Conservation (phyloP, 2,797 vertebrate species). For the Acipenser transmontanus region DNA sequence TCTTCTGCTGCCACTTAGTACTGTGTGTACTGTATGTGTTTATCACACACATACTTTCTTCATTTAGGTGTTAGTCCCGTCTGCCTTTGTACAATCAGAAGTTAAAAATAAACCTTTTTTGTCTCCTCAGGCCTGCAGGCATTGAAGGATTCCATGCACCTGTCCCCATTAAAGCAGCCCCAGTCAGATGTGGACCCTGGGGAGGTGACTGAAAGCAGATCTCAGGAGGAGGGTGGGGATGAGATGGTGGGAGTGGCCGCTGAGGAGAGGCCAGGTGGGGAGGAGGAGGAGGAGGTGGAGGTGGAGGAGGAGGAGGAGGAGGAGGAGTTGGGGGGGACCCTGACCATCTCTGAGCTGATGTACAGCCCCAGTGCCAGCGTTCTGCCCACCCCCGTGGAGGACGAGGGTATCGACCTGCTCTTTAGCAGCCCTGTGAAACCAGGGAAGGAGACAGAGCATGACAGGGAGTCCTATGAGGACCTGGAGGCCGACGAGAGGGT, state of each 20-base stretch:
- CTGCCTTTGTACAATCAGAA: too few relatives aligned
- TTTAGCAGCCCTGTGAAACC: conserved; percentile 77
- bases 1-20: too few relatives aligned
- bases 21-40: too few relatives aligned
- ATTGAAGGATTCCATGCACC: conserved; percentile 50
- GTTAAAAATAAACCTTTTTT: neutral
- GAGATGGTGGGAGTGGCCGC: conserved; percentile 46
- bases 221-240: conserved; percentile 36
- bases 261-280: conserved; percentile 22
- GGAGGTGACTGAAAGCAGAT: conserved; percentile 38
- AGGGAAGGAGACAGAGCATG: conserved; percentile 79
- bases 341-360: conserved; percentile 83
- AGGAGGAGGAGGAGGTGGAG: conserved; percentile 45
- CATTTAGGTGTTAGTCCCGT: too few relatives aligned
- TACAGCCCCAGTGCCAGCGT: conserved; percentile 91
- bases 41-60: too few relatives aligned
- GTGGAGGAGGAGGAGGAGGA: conserved; percentile 37
- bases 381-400: conserved; percentile 79
- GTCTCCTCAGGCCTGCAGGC: conserved; percentile 45
- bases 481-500: conserved; percentile 76
- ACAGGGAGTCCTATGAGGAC: conserved; percentile 83
- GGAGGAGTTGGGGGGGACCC: conserved; percentile 43
- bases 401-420: conserved; percentile 78
- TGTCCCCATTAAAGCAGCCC: conserved; percentile 53
- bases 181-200: conserved; percentile 40